Evolutionary conservation across 1,140 invertebrate species (phyloP), one percentile per base, ranked within the genome.

Genomic region (Caenorhabditis remanei): DNA sequence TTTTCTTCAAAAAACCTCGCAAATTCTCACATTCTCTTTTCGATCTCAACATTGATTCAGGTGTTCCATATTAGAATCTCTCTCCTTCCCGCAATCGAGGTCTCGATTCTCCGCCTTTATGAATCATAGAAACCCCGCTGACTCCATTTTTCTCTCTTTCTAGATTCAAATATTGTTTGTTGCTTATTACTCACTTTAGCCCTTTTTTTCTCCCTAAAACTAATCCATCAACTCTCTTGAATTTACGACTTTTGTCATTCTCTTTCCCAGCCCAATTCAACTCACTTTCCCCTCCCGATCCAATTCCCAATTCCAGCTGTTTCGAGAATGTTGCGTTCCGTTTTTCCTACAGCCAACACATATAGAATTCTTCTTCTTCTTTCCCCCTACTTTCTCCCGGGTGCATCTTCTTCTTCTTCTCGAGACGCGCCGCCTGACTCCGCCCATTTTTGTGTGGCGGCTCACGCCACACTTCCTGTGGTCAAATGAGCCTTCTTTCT

Each of bases 381-480:
- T 24, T 24, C 19, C n/a, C 14, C n/a, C n/a, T n/a, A n/a, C 46
- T n/a, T 71, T 21, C 24, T 71, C 65, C 65, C 65, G 65, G 65
- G 65, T 71, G 65, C 65, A 71, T 71, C 65, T 71, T 71, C 24
- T 71, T 71, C 24, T 71, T 41, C 65, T 40, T 48, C 65, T 71
- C 65, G 65, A 71, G 65, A 71, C 65, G 40, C 43, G 41, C 65
- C 13, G 16, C 46, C 46, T 46, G n/a, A n/a, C 71, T 50, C 71
- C 71, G 46, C 71, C 71, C 71, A 50, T 21, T 50, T 53, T 53
- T 79, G 4, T 79, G 71, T 50, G 71, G 46, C 71, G 46, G 71
- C 71, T 79, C 71, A 79, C 71, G 71, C 71, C 71, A 79, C 71
- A 79, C 46, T 79, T 79, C 71, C 71, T 79, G 71, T 79, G 71